Conservation (phyloP, 2,888 invertebrate species). For the Nephrocerus scutellatus region DNA sequence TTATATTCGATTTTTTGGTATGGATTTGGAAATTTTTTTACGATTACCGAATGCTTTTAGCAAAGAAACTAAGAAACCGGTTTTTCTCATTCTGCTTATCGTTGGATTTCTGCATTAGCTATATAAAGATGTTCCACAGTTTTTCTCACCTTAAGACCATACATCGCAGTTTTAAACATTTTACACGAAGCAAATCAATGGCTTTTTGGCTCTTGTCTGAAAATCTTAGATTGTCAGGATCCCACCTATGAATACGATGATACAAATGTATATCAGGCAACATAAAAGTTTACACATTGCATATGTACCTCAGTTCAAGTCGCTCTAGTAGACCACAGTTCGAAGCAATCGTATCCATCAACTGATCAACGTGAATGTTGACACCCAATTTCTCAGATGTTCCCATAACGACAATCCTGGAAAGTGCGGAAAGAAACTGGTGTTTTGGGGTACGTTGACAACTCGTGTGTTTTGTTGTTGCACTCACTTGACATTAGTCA, state of each 20-base stretch:
- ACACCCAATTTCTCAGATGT: constrained; percentile 93
- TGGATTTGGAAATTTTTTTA: not conserved
- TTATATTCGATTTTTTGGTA: not conserved
- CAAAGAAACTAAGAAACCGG: not conserved
- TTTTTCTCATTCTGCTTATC: not conserved
- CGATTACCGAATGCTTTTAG: not conserved
- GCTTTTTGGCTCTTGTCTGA: constrained; percentile 99
- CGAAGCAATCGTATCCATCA: constrained; percentile 95
- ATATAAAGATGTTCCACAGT: not conserved
- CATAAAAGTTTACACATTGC: not conserved
- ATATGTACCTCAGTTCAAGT: constrained; percentile 68
- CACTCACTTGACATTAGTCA: constrained; percentile 82
- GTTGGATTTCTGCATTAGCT: not conserved
- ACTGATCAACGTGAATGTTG: constrained; percentile 94
- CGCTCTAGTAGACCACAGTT: constrained; percentile 84
- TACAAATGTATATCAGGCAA: not conserved
- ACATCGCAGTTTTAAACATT: constrained; percentile 86
- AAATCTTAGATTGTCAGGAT: constrained; percentile 95
- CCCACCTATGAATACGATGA: constrained; percentile 67
- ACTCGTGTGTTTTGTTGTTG: not conserved
- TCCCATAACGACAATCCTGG: constrained; percentile 93
- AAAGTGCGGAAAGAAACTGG: constrained; percentile 24
- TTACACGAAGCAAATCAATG: constrained; percentile 92
- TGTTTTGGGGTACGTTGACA: not conserved
- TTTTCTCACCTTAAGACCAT: constrained; percentile 75